phyloP scores from a whole-genome alignment of 2,888 invertebrate species.

The Timema podura region DNA sequence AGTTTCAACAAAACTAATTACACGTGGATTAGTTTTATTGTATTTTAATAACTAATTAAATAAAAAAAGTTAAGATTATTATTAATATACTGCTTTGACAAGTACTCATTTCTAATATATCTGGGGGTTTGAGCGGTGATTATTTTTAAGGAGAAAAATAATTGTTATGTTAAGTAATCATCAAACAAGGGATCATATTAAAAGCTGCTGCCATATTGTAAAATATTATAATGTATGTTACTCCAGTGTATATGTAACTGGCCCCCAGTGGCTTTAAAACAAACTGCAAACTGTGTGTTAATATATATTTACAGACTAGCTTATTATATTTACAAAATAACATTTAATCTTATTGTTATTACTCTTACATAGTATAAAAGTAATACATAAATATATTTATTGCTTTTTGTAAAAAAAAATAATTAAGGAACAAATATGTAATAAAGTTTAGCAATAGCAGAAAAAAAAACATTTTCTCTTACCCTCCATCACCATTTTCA shows the following conservation, averaged over 20 bases:
- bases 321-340: slow-evolving; percentile 1
- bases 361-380: slow-evolving; percentile 1
- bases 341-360: slow-evolving; percentile 15
- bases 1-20: too few species aligned
- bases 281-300: slow-evolving; percentile 24
- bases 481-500: slow-evolving; percentile 1
- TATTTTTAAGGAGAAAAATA: too few species aligned
- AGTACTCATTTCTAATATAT: too few species aligned
- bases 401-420: slow-evolving; percentile 16
- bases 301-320: background rate
- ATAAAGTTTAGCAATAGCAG: slow-evolving; percentile 23
- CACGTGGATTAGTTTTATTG: too few species aligned
- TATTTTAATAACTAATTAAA: too few species aligned
- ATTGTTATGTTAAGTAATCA: too few species aligned
- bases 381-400: slow-evolving; percentile 16
- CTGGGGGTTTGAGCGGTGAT: too few species aligned
- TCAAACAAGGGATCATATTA: too few species aligned
- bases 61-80: too few species aligned
- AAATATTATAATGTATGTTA: too few species aligned
- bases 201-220: too few species aligned
- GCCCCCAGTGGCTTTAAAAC: slow-evolving; percentile 6
- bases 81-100: too few species aligned
- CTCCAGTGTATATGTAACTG: background rate
- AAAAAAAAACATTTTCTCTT: slow-evolving; percentile 12
- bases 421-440: slow-evolving; percentile 23